Percentiles rank a stretch among this genome's conserved stretches.
Evolutionary conservation across 2,797 vertebrate genomes (phyloP).

Genomic region (Morelia viridis): DNA sequence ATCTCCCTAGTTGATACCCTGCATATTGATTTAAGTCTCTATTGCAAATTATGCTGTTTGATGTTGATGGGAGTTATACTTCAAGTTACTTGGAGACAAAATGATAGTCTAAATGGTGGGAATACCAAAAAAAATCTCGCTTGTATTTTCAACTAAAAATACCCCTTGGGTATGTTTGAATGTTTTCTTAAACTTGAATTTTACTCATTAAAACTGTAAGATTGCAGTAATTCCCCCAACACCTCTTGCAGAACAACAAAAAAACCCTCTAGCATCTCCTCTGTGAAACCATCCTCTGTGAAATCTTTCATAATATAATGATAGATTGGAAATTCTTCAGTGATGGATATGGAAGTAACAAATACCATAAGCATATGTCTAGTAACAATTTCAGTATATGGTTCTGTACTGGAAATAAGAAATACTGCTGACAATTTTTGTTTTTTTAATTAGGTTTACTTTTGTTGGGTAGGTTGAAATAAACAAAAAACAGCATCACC

Average conservation of each 20-base stretch:
- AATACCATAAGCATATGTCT: conserved; percentile 14
- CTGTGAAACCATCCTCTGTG: not conserved
- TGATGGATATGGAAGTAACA: conserved; percentile 20
- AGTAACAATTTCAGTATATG: not conserved
- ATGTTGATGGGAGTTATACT: not conserved
- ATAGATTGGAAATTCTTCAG: not conserved
- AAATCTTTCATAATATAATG: not conserved
- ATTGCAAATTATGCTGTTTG: not conserved
- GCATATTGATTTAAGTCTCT: not conserved
- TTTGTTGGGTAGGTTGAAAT: not conserved
- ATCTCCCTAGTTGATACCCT: not conserved
- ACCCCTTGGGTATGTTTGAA: not conserved
- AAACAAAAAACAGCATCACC: too few species aligned
- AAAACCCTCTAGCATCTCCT: not conserved
- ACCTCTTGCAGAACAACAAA: not conserved
- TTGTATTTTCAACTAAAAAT: not conserved
- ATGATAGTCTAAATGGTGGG: not conserved
- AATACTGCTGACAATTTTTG: not conserved
- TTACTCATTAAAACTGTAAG: not conserved
- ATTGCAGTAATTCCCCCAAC: not conserved
- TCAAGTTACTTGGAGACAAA: not conserved
- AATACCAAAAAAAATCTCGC: not conserved
- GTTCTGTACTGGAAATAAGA: not conserved
- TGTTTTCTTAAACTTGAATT: not conserved
- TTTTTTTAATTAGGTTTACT: conserved; percentile 25